Base-by-base conservation (phyloP, 2,797 vertebrate species). In the Fistularia tabacaria region DNA sequence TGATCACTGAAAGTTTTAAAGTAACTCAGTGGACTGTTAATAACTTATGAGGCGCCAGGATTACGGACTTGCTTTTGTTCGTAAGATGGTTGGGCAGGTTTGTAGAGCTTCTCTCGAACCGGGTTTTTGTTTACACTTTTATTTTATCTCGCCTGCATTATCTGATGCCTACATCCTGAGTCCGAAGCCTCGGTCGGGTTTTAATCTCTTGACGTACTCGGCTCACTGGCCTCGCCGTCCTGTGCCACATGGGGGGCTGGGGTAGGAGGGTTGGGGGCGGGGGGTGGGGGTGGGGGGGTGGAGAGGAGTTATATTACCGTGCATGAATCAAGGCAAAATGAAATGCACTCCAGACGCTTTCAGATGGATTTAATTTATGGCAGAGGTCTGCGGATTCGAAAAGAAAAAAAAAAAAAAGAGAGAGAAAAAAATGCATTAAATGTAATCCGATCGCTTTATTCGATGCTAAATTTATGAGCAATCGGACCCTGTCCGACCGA, bases 281-380 rank as follows among this genome's bases (percentile, higher is more conserved):
- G 92, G 92, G 93, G 91, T 92, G 65, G 12, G 25, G 85, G 87
- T 91, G 92, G 93, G 91, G 92, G 66, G 12, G 36, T 37, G 82
- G 89, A 92, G 91, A 93, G 76, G 91, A 89, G 85, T 94, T 93
- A 93, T 92, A 93, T 96, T 94, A 91, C 92, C 91, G 88, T 85
- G 71, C 90, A 93, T 93, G 92, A 95, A 97, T 96, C 93, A 94
- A 92, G 42, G 2, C 86, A 88, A 95, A 95, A 94, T 93, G 90
- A 94, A 95, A 95, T 93, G 92, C 92, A 90, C 93, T 93, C 87
- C 92, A 94, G 92, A 93, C 88, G 77, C 67, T 89, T 92, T 93
- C 92, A 94, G 87, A 90, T 90, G 91, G 88, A 93, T 94, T 94
- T 95, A 94, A 97, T 96, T 95, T 92, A 94, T 94, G 91, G 87